phyloP scores from a whole-genome alignment of 2,797 vertebrate genomes.

The Poeciliopsis paucimaculata region DNA sequence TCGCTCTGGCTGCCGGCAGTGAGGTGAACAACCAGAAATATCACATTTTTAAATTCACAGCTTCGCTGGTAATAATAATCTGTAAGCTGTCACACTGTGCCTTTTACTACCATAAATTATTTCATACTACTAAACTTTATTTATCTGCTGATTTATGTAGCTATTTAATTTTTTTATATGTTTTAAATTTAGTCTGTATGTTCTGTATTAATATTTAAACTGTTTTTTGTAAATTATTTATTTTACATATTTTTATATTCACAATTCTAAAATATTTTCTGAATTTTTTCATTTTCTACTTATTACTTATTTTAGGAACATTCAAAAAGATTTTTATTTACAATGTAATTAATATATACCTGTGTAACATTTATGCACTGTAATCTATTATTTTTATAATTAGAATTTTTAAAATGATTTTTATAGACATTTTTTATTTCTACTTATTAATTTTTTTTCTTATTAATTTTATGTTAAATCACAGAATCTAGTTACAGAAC shows the following conservation, averaged over 20 bases:
- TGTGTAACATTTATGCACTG: not conserved
- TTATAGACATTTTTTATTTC: not conserved
- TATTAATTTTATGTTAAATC: not conserved
- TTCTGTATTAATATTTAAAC: not conserved
- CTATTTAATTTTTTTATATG: not conserved
- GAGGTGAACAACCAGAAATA: conserved; percentile 79
- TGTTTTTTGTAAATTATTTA: not conserved
- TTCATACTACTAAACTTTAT: not conserved
- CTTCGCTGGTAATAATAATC: not conserved
- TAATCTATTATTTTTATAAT: not conserved
- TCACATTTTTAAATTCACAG: not conserved
- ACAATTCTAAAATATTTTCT: not conserved
- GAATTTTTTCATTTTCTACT: not conserved
- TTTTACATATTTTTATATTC: not conserved
- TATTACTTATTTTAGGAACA: not conserved
- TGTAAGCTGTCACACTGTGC: not conserved
- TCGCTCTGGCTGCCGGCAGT: conserved; percentile 91
- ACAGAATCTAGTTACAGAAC: not conserved
- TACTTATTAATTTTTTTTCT: no score
- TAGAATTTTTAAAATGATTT: not conserved
- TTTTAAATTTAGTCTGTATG: not conserved
- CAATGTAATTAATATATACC: not conserved
- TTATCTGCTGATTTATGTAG: not conserved
- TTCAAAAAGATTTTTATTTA: not conserved
- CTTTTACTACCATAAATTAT: not conserved